phyloP scores from a whole-genome alignment of 2,113 vertebrate species.

The Scophthalmus maximus region DNA sequence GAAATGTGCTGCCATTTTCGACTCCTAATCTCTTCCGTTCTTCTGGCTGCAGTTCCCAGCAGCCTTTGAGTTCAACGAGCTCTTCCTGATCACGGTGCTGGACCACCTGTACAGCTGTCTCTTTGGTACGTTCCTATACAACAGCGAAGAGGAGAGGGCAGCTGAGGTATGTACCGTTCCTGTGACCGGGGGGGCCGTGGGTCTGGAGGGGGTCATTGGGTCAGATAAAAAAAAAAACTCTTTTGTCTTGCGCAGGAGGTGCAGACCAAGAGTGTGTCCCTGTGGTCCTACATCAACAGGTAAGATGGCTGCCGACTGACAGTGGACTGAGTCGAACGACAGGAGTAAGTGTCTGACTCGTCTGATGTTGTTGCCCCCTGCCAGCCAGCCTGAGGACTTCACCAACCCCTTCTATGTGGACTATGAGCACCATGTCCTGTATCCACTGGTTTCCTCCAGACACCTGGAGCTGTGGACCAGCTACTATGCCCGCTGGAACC shows the following conservation, averaged over 20 bases:
- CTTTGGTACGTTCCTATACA: slow-evolving; percentile 95
- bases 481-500: slow-evolving; percentile 96
- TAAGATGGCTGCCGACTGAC: neutral
- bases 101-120: slow-evolving; percentile 98
- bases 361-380: neutral
- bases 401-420: slow-evolving; percentile 95
- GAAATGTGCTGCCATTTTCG: neutral
- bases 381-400: slow-evolving; percentile 91
- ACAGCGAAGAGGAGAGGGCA: slow-evolving; percentile 90
- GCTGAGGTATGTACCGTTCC: slow-evolving; percentile 82
- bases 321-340: neutral
- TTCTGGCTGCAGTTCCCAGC: slow-evolving; percentile 88
- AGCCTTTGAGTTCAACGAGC: slow-evolving; percentile 96
- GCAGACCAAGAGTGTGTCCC: slow-evolving; percentile 86
- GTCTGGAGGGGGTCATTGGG: neutral
- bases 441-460: slow-evolving; percentile 90
- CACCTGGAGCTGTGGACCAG: slow-evolving; percentile 95
- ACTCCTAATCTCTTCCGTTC: neutral
- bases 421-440: slow-evolving; percentile 93
- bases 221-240: neutral
- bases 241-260: slow-evolving; percentile 83
- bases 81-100: slow-evolving; percentile 94
- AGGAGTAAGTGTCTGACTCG: neutral
- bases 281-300: slow-evolving; percentile 97
- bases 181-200: neutral